phyloP scores from a whole-genome alignment of 2,797 vertebrate genomes.

The Pipistrellus pipistrellus region DNA sequence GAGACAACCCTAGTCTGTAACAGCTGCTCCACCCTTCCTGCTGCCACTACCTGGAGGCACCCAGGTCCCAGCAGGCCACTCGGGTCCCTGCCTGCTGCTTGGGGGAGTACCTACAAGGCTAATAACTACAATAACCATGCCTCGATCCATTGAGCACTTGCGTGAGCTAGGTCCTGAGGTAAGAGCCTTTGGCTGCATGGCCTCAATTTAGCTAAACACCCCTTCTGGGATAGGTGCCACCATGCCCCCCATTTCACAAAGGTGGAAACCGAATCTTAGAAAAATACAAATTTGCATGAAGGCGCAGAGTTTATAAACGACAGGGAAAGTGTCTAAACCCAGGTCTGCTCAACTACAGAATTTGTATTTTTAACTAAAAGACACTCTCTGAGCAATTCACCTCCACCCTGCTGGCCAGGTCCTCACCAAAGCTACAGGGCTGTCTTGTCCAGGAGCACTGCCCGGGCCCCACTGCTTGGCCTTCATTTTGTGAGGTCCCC shows the following conservation, averaged over 20 bases:
- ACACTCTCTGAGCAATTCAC: background rate
- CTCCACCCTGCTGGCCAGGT: background rate
- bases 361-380: background rate
- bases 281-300: background rate
- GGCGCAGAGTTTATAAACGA: background rate
- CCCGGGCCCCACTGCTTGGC: background rate
- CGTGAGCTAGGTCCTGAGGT: background rate
- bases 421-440: background rate
- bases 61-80: background rate
- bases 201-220: background rate
- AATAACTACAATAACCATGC: background rate
- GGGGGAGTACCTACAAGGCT: background rate
- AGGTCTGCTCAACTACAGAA: background rate
- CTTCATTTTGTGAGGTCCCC: slow-evolving; percentile 23
- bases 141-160: background rate
- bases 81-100: background rate
- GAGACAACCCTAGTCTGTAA: background rate
- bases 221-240: background rate
- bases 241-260: background rate
- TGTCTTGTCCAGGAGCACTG: background rate
- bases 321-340: background rate
- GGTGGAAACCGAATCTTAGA: slow-evolving; percentile 8
- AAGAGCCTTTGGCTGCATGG: background rate
- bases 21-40: background rate
- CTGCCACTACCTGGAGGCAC: background rate